A percentile compares a stretch with the other conserved stretches of the same genome.
Conservation (phyloP, 2,888 invertebrate genomes). For the Drosophila leonis region DNA sequence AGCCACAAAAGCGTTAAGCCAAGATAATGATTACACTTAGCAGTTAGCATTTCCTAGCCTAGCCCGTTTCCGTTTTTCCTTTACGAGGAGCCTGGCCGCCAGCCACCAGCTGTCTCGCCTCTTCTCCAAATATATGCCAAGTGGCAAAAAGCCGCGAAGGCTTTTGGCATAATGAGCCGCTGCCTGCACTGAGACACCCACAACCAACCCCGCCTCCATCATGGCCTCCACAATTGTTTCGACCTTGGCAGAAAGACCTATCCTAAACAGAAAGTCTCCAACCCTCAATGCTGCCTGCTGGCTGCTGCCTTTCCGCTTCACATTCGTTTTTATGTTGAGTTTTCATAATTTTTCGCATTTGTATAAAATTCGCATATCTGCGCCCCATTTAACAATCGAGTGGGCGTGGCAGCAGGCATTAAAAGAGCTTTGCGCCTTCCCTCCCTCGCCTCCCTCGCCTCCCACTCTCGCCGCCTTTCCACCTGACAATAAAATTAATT, state of each 20-base stretch:
- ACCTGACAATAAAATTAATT: conserved; percentile 74
- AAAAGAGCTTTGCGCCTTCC: conserved; percentile 52
- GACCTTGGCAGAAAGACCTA: conserved; percentile 60
- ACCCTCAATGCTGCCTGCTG: not conserved
- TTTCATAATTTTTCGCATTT: conserved; percentile 70
- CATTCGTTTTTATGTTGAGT: conserved; percentile 60
- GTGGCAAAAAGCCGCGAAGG: conserved; percentile 61
- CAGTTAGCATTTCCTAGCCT: not conserved
- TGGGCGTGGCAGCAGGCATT: conserved; percentile 47
- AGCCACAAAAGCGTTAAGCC: not conserved
- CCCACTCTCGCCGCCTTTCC: not conserved
- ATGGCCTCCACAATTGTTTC: conserved; percentile 63
- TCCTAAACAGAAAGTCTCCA: not conserved
- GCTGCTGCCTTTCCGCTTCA: not conserved
- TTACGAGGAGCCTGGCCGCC: not conserved
- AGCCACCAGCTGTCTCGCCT: not conserved
- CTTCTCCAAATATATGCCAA: conserved; percentile 69
- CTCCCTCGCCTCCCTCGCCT: not conserved
- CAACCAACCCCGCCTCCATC: not conserved
- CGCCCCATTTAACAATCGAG: conserved; percentile 35
- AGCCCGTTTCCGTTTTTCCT: not conserved
- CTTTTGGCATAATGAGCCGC: conserved; percentile 72
- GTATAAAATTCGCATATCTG: conserved; percentile 53
- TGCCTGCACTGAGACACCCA: conserved; percentile 10
- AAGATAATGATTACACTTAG: not conserved